Base-by-base conservation (phyloP, 1,140 invertebrate species). In the Stegodyphus dumicola region DNA sequence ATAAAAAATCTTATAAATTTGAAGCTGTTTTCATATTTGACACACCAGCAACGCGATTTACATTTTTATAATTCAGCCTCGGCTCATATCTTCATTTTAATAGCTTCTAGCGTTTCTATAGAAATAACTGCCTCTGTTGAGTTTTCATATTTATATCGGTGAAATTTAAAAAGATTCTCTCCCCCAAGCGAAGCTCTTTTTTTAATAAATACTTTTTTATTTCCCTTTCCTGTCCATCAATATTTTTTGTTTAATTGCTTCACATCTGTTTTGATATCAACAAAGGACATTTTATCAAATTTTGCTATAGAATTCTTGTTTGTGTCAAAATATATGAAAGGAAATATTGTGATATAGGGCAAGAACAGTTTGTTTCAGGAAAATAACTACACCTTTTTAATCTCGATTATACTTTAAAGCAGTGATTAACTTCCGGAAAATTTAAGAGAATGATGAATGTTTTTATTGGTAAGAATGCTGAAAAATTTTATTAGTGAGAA, bases 11-110 rank as follows among this genome's bases (percentile, higher is more conserved):
- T 67, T 66, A 79, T 79, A 70, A 79, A 79, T 79, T 70, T 65
- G 77, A 79, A 70, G 77, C 77, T 69, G 77, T 69, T 79, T 79
- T 79, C 66, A 17, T 79, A 79, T 79, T 69, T 79, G 77, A 56
- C 77, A 79, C 65, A 70, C 54, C 52, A 56, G 65, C 54, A 69
- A 79, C 77, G 65, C 66, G 52, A 79, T 79, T 79, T 79, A 79
- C 77, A 79, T 79, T 79, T 79, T 79, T 79, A 56, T 79, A 70
- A 79, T 79, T 79, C 77, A 69, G 66, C 66, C n/a, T 79, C 33
- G 51, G 51, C 48, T 18, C 18, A 18, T 79, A 79, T 79, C 77
- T 13, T 17, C 13, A 6, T 9, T 79, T 70, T 79, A 79, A 79
- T 70, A 79, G 77, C 65, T 70, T 70, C 77, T 54, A 56, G 67